Evolutionary conservation across 2,113 vertebrate genomes (phyloP).

Genomic region (Lamprologus ornatipinnis): DNA sequence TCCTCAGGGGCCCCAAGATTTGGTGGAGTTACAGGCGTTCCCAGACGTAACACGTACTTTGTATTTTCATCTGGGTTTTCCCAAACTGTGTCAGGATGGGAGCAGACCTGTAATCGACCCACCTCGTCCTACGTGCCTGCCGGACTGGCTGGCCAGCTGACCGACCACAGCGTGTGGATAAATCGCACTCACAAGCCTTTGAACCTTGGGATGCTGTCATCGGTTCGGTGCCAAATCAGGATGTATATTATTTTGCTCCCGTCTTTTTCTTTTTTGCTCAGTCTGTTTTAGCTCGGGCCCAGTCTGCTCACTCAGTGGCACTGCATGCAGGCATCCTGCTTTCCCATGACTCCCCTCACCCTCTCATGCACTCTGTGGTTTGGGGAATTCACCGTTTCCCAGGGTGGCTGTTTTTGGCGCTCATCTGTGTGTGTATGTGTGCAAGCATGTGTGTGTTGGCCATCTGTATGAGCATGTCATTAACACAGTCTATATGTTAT

Average conservation of each 20-base stretch:
- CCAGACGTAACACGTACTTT: conserved; percentile 45
- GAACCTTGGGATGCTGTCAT: conserved; percentile 43
- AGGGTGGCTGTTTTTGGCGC: conserved; percentile 69
- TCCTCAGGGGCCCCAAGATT: not conserved
- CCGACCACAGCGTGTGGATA: conserved; percentile 40
- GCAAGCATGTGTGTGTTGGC: conserved; percentile 5
- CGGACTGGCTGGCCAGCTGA: conserved; percentile 27
- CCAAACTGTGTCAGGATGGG: conserved; percentile 50
- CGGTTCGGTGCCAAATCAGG: conserved; percentile 26
- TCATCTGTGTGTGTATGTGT: conserved; percentile 47
- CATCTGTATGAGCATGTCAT: conserved; percentile 51
- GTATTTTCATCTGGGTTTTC: conserved; percentile 56
- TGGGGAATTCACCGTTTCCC: conserved; percentile 77
- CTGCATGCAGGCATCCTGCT: conserved; percentile 53
- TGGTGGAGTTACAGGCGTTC: conserved; percentile 25
- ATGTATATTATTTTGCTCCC: conserved; percentile 47
- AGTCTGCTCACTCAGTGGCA: conserved; percentile 23
- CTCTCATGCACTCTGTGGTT: conserved; percentile 73
- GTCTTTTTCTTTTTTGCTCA: conserved; percentile 30
- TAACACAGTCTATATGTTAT: conserved; percentile 60
- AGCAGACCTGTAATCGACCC: conserved; percentile 39
- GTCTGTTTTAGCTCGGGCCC: conserved; percentile 42
- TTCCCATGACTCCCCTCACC: conserved; percentile 72
- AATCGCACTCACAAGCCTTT: conserved; percentile 48
- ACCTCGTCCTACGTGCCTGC: conserved; percentile 20